These are phyloP conservation scores for Flexamia atlantica DNA, from an alignment of 2,888 invertebrate species.

Conservation along the genomic window DNA sequence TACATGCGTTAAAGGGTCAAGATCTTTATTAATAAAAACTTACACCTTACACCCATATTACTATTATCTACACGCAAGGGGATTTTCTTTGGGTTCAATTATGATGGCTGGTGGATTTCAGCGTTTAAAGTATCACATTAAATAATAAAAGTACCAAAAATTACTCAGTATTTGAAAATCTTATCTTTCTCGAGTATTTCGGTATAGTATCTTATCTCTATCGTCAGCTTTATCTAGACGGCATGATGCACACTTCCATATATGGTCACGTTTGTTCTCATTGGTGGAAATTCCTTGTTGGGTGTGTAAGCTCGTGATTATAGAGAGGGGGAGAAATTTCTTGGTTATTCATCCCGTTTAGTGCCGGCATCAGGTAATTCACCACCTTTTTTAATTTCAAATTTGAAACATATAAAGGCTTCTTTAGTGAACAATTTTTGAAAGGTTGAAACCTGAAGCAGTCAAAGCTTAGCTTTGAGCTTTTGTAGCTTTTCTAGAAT, in stretches of 20 bases:
- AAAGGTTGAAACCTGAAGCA: too few species aligned
- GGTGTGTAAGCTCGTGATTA: constrained; percentile 45
- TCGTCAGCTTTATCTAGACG: not conserved
- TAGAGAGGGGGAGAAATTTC: constrained; percentile 36
- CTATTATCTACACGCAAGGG: too few species aligned
- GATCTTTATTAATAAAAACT: too few species aligned
- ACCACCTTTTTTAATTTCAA: not conserved
- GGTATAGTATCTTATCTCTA: constrained; percentile 4
- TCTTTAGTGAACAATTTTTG: too few species aligned
- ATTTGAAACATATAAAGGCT: not conserved
- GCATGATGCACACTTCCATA: constrained; percentile 17
- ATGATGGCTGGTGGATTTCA: too few species aligned
- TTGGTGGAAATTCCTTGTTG: constrained; percentile 42
- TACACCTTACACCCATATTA: too few species aligned
- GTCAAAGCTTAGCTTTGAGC: too few species aligned
- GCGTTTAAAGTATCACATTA: too few species aligned
- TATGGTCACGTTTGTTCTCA: constrained; percentile 41
- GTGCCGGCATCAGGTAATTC: constrained; percentile 25
- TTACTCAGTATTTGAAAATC: not conserved
- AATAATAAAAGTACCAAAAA: too few species aligned
- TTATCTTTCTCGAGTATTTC: not conserved
- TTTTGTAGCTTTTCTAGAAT: too few species aligned
- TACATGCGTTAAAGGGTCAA: too few species aligned
- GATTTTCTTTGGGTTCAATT: too few species aligned
- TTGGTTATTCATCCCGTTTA: constrained; percentile 26